A percentile compares a stretch with the other conserved stretches of the same genome.
phyloP scores from a whole-genome alignment of 2,888 invertebrate genomes.

The Troides aeacus region DNA sequence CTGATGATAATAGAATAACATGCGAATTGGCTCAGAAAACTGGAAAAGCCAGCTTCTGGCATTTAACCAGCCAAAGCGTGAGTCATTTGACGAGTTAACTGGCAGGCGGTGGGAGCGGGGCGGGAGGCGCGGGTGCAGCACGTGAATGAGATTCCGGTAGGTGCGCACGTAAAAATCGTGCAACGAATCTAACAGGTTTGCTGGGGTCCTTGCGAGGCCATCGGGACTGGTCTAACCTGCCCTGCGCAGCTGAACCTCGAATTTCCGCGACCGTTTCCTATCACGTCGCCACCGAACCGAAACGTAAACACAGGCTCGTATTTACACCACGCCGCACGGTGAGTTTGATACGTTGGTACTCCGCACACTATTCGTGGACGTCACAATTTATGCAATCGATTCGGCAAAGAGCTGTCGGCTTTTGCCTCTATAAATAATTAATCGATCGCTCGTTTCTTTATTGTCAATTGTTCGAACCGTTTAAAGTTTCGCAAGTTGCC shows the following conservation, averaged over 20 bases:
- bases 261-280: constrained; percentile 73
- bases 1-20: constrained; percentile 59
- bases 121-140: constrained; percentile 62
- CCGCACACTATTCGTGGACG: constrained; percentile 32
- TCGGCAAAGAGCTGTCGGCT: constrained; percentile 49
- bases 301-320: constrained; percentile 48
- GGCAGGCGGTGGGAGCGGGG: constrained; percentile 59
- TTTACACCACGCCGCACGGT: constrained; percentile 41
- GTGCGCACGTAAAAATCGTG: constrained; percentile 80
- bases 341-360: constrained; percentile 20
- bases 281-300: constrained; percentile 61
- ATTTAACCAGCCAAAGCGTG: constrained; percentile 74
- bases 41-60: constrained; percentile 77
- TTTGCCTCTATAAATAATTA: constrained; percentile 63
- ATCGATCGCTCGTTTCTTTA: constrained; percentile 61
- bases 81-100: constrained; percentile 79
- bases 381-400: constrained; percentile 45
- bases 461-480: constrained; percentile 64
- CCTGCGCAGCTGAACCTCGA: constrained; percentile 74
- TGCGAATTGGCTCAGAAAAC: constrained; percentile 75
- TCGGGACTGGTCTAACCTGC: constrained; percentile 80
- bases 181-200: constrained; percentile 81
- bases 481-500: constrained; percentile 68
- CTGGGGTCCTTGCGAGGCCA: constrained; percentile 79
- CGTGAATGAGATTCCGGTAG: constrained; percentile 79